These are phyloP conservation scores for Rosalia funebris DNA, from an alignment of 2,888 invertebrate species.

Conservation along the genomic window DNA sequence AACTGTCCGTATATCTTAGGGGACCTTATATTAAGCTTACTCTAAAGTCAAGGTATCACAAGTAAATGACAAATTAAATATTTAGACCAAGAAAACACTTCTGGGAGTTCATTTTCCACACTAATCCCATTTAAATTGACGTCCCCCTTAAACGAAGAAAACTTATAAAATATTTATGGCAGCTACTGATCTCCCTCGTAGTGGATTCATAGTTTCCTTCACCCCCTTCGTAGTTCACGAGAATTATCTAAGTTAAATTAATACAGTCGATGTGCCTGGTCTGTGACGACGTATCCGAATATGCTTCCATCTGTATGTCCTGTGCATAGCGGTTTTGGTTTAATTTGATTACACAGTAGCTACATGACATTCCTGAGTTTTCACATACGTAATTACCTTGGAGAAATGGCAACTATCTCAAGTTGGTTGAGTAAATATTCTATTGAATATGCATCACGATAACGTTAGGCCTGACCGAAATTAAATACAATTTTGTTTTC, in stretches of 20 bases:
- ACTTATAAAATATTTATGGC: constrained; percentile 23
- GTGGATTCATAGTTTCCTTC: neutral
- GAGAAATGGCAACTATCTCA: neutral
- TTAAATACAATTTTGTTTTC: neutral
- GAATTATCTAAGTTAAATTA: constrained; percentile 28
- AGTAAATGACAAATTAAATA: constrained; percentile 13
- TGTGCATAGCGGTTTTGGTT: neutral
- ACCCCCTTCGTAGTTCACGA: constrained; percentile 19
- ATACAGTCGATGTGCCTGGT: neutral
- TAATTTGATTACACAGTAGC: constrained; percentile 15
- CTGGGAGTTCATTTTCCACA: constrained; percentile 20
- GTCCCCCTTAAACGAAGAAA: constrained; percentile 14
- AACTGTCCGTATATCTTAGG: too few relatives aligned
- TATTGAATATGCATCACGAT: neutral
- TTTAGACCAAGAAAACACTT: constrained; percentile 18
- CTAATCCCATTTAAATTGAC: constrained; percentile 23
- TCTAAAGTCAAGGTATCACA: constrained; percentile 1
- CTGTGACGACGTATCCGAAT: constrained; percentile 2
- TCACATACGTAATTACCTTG: constrained; percentile 15
- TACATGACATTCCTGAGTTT: neutral
- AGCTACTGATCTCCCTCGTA: constrained; percentile 1
- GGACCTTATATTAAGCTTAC: too few relatives aligned
- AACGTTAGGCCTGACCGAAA: neutral
- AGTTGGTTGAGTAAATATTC: constrained; percentile 3
- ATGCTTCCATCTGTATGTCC: neutral